These are phyloP conservation scores for Cancer borealis DNA, from an alignment of 2,888 invertebrate species.

Conservation along the genomic window DNA sequence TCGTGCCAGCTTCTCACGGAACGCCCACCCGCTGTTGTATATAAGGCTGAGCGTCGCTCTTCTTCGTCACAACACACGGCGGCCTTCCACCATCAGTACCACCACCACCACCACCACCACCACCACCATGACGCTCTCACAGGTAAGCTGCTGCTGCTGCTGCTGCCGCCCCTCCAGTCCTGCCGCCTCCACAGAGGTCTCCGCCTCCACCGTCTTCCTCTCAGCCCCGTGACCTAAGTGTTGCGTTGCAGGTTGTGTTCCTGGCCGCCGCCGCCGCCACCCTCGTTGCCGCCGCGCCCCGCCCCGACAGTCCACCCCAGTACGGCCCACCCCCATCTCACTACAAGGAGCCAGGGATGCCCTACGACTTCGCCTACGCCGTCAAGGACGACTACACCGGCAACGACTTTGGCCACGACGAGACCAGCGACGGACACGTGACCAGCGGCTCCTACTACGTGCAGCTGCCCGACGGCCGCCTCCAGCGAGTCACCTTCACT, in stretches of 20 bases:
- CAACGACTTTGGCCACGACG: constrained; percentile 72
- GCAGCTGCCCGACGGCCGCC: constrained; percentile 73
- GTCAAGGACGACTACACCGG: constrained; percentile 72
- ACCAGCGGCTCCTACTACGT: constrained; percentile 70
- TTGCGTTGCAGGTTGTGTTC: constrained; percentile 30
- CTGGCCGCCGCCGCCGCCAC: constrained; percentile 42
- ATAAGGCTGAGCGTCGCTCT: background rate
- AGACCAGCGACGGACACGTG: constrained; percentile 67
- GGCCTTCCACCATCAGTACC: background rate
- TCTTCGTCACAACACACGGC: background rate
- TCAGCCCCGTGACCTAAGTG: background rate
- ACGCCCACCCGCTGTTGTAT: background rate
- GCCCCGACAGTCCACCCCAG: constrained; percentile 46
- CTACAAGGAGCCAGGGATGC: constrained; percentile 68
- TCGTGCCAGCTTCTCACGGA: background rate
- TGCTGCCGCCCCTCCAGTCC: background rate
- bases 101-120: background rate
- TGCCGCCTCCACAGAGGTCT: background rate
- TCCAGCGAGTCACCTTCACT: constrained; percentile 72
- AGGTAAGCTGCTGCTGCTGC: background rate
- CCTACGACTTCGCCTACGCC: constrained; percentile 73
- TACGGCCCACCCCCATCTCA: constrained; percentile 43
- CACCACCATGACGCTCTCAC: background rate
- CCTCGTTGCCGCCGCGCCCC: constrained; percentile 51
- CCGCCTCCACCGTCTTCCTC: background rate